These are phyloP conservation scores for Pachycephala philippinensis DNA, from an alignment of 2,113 vertebrate species.

Conservation along the genomic window DNA sequence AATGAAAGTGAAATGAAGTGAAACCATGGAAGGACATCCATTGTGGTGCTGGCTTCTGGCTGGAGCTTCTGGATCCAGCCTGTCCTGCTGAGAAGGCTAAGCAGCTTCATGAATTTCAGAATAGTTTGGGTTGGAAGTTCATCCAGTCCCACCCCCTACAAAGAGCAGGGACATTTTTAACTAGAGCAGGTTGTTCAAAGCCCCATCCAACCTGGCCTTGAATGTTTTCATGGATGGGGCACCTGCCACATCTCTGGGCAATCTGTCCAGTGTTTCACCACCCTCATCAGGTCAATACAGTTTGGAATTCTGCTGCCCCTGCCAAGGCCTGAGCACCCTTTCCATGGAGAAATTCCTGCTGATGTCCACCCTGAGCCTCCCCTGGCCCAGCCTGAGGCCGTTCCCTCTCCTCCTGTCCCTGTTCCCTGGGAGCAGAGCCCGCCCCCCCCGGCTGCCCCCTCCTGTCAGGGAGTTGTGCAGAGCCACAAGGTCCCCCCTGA, in stretches of 20 bases:
- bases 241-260: neutral
- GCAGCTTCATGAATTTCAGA: neutral
- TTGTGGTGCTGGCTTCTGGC: neutral
- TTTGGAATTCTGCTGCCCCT: neutral
- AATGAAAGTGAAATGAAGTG: neutral
- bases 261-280: neutral
- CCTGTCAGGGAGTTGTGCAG: neutral
- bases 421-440: neutral
- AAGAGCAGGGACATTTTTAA: neutral
- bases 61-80: neutral
- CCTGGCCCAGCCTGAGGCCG: neutral
- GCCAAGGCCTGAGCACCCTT: neutral
- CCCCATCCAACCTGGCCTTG: neutral
- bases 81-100: neutral
- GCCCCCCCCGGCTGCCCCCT: neutral
- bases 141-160: rapidly evolving
- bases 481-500: neutral
- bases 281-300: neutral
- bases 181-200: neutral
- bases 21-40: neutral
- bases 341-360: neutral
- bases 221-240: neutral
- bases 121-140: neutral
- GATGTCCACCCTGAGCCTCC: neutral
- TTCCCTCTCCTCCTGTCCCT: neutral